Conservation (phyloP, 2,797 vertebrate genomes). For the Sebastolobus alascanus region DNA sequence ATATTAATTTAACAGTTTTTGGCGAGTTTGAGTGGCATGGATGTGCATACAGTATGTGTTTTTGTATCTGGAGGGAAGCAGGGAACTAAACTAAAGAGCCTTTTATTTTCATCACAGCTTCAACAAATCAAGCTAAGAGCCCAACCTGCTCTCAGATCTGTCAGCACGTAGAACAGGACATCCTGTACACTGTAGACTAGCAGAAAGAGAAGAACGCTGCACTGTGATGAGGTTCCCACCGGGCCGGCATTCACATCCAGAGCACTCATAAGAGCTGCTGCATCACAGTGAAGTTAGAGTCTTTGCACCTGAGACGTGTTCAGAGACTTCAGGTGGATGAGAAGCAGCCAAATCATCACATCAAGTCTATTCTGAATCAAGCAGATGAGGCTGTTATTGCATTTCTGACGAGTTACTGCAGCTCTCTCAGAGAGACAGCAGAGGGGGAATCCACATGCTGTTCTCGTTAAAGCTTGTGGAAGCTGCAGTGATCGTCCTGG, state of each 20-base stretch:
- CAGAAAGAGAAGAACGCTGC: neutral
- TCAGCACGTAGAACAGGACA: neutral
- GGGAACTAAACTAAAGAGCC: neutral
- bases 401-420: neutral
- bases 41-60: too few relatives aligned
- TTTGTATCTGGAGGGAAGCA: too few relatives aligned
- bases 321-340: neutral
- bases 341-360: conserved; percentile 8
- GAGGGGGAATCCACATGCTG: neutral
- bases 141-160: neutral
- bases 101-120: neutral
- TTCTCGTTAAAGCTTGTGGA: neutral
- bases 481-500: neutral
- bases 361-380: neutral
- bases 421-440: neutral
- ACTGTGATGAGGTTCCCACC: neutral
- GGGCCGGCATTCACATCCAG: conserved; percentile 6
- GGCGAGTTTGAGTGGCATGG: too few relatives aligned
- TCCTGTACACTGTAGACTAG: neutral
- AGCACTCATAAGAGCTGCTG: neutral
- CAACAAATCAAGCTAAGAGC: neutral
- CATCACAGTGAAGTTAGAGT: neutral
- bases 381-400: neutral
- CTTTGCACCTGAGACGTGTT: neutral
- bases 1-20: too few relatives aligned